Evolutionary conservation across 2,113 vertebrate species (phyloP), one percentile per base, ranked within the genome.

Genomic region (Haliaeetus leucogaster): DNA sequence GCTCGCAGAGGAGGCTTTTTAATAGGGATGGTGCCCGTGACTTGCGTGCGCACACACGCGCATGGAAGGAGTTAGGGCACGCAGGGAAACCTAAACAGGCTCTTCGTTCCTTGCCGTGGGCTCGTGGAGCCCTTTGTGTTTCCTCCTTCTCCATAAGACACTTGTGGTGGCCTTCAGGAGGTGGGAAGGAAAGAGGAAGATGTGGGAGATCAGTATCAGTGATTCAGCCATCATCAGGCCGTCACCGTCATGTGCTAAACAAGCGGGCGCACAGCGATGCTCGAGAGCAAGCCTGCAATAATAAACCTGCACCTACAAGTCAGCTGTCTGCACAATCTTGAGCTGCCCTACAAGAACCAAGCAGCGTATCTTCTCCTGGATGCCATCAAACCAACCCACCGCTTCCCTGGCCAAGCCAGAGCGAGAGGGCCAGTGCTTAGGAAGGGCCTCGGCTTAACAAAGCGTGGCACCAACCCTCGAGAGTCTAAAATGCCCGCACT

Each of bases 391-490:
- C 45, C 71, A 65, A 65, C 55, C 45, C 30, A 30, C 43, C 13
- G 22, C 43, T 43, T 59, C 22, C 30, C 42, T 58, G 22, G 48
- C 19, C 18, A 55, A 79, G 23, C 36, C 58, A 82, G 63, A 42
- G n/a, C 0, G 6, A 70, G 68, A 53, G 9, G 19, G 7, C 8
- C 42, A 17, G 18, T 0, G 2, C 29, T 62, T 25, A 66, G 42
- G 58, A 48, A 66, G 15, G 45, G 16, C 17, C 36, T 7, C 25
- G 27, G 18, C 38, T 53, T 43, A 70, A 32, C 25, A 16, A 40
- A 78, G 11, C 0, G 0, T 1, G 12, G 40, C 52, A 76, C 17
- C 32, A 17, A 43, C n/a, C 76, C 36, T 30, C 0, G 0, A 0
- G 2, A 29, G n/a, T 29, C 55, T 61, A 26, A 67, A 82, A 38